phyloP scores from a whole-genome alignment of 2,113 vertebrate genomes.

The Oceanodroma tethys region DNA sequence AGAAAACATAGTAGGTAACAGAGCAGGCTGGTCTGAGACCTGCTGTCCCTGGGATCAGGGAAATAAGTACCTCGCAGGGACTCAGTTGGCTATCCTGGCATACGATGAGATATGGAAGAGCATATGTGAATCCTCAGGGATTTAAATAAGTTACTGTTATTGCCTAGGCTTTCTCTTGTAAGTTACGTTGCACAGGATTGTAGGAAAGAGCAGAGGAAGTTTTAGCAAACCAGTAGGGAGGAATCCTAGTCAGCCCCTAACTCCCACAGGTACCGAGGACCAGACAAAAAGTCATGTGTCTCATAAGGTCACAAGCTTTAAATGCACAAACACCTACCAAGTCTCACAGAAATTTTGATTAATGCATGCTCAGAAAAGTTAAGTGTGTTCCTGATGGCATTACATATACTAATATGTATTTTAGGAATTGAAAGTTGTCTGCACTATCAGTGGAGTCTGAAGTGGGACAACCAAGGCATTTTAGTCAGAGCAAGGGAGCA shows the following conservation, averaged over 20 bases:
- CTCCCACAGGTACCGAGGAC: neutral
- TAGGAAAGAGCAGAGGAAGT: neutral
- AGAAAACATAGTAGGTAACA: neutral
- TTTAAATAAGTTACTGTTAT: neutral
- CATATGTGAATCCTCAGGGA: neutral
- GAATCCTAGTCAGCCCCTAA: neutral
- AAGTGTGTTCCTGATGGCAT: neutral
- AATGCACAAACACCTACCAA: neutral
- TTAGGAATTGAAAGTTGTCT: neutral
- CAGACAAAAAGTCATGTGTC: neutral
- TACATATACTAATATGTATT: neutral
- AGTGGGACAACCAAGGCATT: neutral
- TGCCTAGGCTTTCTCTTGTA: neutral
- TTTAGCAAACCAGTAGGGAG: neutral
- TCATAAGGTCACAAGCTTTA: neutral
- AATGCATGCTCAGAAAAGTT: neutral
- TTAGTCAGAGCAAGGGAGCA: neutral
- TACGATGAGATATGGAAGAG: rapidly evolving
- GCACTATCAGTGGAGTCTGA: neutral
- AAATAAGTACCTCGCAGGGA: neutral
- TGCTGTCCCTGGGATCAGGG: neutral
- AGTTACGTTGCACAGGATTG: neutral
- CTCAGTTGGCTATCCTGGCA: neutral
- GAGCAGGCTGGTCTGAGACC: neutral
- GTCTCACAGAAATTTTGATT: neutral